Conservation (phyloP, 2,113 vertebrate genomes). For the Cyprinus carpio region DNA sequence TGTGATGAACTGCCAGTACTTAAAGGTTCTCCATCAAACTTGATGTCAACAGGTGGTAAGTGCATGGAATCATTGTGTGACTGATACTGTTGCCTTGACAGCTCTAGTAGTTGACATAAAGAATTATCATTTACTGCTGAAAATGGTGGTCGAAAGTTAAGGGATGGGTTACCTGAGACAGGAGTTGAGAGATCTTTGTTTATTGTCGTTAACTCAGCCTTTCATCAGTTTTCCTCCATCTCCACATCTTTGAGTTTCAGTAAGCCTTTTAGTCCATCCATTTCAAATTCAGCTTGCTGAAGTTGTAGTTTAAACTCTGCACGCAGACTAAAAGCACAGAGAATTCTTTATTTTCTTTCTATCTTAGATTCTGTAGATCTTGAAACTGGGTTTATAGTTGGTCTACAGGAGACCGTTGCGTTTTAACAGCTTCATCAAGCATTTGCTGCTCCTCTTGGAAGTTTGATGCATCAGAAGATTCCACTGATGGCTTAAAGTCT, state of each 20-base stretch:
- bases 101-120: not conserved
- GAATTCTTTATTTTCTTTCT: no score
- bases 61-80: conserved; percentile 4
- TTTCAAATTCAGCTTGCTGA: not conserved
- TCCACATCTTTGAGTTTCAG: not conserved
- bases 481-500: not conserved
- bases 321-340: no score
- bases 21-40: conserved; percentile 33
- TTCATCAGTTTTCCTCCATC: not conserved
- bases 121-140: conserved; percentile 20
- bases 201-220: not conserved
- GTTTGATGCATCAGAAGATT: not conserved
- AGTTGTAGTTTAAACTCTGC: not conserved
- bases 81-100: conserved; percentile 33
- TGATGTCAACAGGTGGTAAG: conserved; percentile 22
- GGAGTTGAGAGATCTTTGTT: not conserved
- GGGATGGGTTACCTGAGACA: not conserved
- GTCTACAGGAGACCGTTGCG: no score
- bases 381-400: no score
- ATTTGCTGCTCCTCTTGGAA: not conserved
- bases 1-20: conserved; percentile 42
- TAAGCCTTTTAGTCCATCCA: not conserved
- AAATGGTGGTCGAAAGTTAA: not conserved
- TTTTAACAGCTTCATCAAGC: not conserved
- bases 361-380: no score